Percentiles rank a stretch among this genome's conserved stretches.
Conservation (phyloP, 2,113 vertebrate genomes). For the Procavia capensis region DNA sequence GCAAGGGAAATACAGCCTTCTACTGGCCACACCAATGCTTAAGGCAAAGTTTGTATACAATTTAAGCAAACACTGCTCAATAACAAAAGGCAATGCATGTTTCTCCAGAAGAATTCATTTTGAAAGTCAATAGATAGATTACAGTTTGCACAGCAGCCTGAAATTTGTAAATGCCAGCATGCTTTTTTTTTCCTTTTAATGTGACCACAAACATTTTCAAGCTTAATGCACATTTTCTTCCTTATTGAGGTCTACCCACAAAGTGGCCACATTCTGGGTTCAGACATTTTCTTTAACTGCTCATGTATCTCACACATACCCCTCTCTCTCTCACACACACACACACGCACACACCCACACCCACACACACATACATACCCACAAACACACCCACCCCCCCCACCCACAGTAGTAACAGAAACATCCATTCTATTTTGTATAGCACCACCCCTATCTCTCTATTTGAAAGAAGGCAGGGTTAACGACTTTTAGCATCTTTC, state of each 20-base stretch:
- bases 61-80: neutral
- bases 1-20: neutral
- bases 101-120: slow-evolving; percentile 19
- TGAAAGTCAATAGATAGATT: neutral
- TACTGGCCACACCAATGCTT: fast-evolving
- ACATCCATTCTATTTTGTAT: neutral
- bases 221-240: slow-evolving; percentile 33
- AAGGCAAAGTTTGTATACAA: neutral
- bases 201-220: slow-evolving; percentile 51
- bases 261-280: neutral
- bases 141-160: neutral
- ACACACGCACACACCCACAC: neutral
- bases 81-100: neutral
- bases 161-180: neutral
- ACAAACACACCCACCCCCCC: too few species aligned
- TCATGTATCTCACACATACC: too few species aligned
- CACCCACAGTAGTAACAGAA: neutral
- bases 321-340: neutral
- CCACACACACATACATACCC: neutral
- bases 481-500: neutral
- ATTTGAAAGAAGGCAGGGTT: neutral
- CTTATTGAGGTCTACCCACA: slow-evolving; percentile 13
- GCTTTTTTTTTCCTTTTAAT: neutral
- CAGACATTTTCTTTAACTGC: neutral
- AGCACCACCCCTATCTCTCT: neutral